phyloP scores from a whole-genome alignment of 2,797 vertebrate genomes.

The Halcyon badia region DNA sequence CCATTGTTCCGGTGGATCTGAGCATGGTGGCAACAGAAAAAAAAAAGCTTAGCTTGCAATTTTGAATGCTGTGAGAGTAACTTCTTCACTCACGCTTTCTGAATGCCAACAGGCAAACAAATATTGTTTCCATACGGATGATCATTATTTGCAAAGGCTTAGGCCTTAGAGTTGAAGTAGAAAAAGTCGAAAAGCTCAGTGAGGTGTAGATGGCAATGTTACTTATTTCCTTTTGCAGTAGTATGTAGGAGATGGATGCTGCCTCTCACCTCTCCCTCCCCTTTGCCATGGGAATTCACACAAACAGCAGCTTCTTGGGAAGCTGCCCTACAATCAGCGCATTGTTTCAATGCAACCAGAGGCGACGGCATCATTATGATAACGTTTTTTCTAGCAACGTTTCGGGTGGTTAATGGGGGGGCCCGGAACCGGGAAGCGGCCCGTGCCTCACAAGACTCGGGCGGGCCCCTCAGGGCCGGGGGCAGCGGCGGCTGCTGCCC shows the following conservation, averaged over 20 bases:
- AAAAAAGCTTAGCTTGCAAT: neutral
- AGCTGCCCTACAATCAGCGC: neutral
- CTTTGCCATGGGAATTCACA: neutral
- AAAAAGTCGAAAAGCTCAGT: neutral
- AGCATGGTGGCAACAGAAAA: neutral
- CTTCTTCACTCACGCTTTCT: neutral
- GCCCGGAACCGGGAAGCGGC: neutral
- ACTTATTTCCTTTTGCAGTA: neutral
- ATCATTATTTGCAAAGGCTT: neutral
- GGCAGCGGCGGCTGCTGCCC: constrained; percentile 8
- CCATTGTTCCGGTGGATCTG: neutral
- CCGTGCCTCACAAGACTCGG: neutral
- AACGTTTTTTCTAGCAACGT: neutral
- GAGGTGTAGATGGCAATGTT: neutral
- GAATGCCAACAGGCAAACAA: neutral
- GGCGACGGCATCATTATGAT: fast-evolving
- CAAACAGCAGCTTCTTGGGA: neutral
- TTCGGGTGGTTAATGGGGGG: neutral
- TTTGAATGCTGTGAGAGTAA: neutral
- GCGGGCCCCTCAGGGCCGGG: neutral
- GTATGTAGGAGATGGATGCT: neutral
- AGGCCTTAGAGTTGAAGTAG: neutral
- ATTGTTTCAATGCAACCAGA: neutral
- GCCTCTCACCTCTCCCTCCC: neutral
- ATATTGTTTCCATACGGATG: neutral